Base-by-base conservation (phyloP, 1,140 invertebrate genomes). In the Tigriopus japonicus region DNA sequence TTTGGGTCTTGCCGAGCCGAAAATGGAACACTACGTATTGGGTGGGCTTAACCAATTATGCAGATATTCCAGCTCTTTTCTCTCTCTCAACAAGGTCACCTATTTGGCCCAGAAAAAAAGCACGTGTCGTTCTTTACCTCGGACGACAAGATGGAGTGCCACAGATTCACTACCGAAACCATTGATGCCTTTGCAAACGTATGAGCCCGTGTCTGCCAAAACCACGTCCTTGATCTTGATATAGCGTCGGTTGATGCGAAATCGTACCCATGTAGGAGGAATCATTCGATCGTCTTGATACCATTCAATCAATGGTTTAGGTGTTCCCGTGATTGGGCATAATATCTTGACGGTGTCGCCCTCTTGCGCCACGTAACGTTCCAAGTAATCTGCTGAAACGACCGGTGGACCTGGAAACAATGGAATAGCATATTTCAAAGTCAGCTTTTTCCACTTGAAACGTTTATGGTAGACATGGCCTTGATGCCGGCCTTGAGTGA, bases 231-330 rank as follows among this genome's bases (percentile, higher is more conserved):
- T 60, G 19, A 68, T 67, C 45, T 64, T 58, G 6, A 68, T 62
- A 1, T 56, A 42, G 41, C 51, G 54, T 12, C 56, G 42, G 21
- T 62, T 68, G 9, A 62, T 17, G 13, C 63, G 53, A 40, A 63
- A 63, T 2, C 65, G 62, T 41, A 62, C 19, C 66, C 66, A 68
- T 1, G 63, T 53, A 21, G 63, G 17, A 7, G 62, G 65, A 23
- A 67, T 65, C 0, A 61, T 60, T 53, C 70, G 67, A 35, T 68
- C 68, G 63, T 74, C 70, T 66, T 74, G 69, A 42, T 63, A 64
- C 71, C 71, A 72, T 56, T 68, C 64, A 24, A 68, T 67, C 9
- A 69, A 55, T 0, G 68, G 65, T 35, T 62, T 51, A 9, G 69
- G 68, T 35, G 67, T 64, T 0, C 66, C 65, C 24, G 65, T 63